Base-by-base conservation (phyloP, 2,113 vertebrate genomes). In the Cercopithecus mona region DNA sequence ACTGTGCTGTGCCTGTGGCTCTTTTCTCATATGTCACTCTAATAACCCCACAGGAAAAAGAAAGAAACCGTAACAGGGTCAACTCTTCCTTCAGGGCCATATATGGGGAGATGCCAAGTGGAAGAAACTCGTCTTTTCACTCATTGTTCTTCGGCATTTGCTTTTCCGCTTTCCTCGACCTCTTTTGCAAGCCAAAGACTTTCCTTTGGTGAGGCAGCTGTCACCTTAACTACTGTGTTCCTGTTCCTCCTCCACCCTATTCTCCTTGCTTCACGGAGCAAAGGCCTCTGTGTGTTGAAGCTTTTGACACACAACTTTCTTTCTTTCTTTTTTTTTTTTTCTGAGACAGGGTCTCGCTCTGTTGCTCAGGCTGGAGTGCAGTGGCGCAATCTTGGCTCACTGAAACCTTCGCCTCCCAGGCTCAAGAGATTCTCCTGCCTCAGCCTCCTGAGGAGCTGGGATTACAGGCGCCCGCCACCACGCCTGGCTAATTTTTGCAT, bases 1-100 rank as follows among this genome's bases (percentile, higher is more conserved):
- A 35, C 59, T 38, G 32, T 12, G 48, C 68, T 0, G 3, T 9
- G 78, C 43, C 50, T 0, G 4, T 0, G 18, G 30, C 73, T n/a
- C 82, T 93, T 78, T 68, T 80, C 43, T 59, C 48, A 9, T 22
- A 20, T 4, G 38, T 18, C 73, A 8, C 7, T 64, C 57, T 78
- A 32, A 57, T 23, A 13, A 23, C 11, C 13, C 68, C 35, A 17
- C 0, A 5, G 9, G 88, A 86, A 38, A 87, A 75, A 27, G 66
- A 59, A 55, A 43, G 2, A 59, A 16, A n/a, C 16, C 1, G 4
- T 13, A 14, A n/a, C 18, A 20, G 72, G 22, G 48, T 14, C 32
- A n/a, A 1, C 38, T 84, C 30, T 80, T n/a, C 64, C 50, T 84
- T 82, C 4, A 20, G 14, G 50, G 61, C 38, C 10, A 2, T 5